Percentiles rank a stretch among this genome's conserved stretches.
These are phyloP conservation scores for Seriola aureovittata DNA, from an alignment of 2,113 vertebrate genomes.

Conservation along the genomic window DNA sequence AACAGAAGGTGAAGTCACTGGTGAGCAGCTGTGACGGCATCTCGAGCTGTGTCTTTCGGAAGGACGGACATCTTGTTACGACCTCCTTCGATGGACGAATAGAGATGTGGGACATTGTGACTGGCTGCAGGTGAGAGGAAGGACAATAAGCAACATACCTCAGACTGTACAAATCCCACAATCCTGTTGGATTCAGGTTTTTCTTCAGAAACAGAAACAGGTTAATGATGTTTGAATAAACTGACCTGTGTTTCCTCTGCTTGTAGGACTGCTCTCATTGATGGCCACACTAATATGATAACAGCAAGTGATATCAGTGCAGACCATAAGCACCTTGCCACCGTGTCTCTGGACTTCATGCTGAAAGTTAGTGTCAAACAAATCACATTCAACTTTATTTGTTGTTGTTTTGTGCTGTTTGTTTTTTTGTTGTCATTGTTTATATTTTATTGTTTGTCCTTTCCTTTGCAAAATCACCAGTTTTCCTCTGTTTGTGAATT, in stretches of 20 bases:
- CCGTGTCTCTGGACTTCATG: conserved; percentile 87
- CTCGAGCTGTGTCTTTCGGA: conserved; percentile 86
- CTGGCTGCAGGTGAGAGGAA: conserved; percentile 84
- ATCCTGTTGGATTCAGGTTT: neutral
- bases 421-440: neutral
- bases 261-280: conserved; percentile 82
- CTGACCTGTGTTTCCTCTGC: neutral
- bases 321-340: conserved; percentile 86
- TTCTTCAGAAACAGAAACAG: neutral
- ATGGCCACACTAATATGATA: conserved; percentile 85
- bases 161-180: neutral
- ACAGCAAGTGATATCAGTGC: conserved; percentile 86
- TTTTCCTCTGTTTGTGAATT: no score
- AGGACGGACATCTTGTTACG: conserved; percentile 79
- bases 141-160: neutral
- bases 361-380: conserved; percentile 85
- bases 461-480: no score
- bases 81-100: conserved; percentile 88
- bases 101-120: conserved; percentile 88
- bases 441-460: no score
- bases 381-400: neutral
- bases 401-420: neutral
- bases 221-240: neutral
- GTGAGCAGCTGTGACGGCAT: conserved; percentile 88
- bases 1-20: conserved; percentile 88